A percentile compares a stretch with the other conserved stretches of the same genome.
Conservation (phyloP, 2,113 vertebrate genomes). For the Scomber scombrus region DNA sequence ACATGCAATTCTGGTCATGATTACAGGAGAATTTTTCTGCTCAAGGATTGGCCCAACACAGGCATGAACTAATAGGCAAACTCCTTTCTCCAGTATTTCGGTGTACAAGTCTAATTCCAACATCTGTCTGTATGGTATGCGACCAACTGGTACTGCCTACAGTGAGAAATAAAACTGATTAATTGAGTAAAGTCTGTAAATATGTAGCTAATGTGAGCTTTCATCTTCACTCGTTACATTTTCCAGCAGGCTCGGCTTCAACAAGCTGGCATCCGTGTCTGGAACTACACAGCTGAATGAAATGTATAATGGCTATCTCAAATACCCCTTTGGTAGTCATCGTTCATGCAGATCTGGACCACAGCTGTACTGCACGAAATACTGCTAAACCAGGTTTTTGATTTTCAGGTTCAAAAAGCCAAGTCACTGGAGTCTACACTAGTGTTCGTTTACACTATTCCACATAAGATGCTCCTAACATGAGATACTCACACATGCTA, state of each 20-base stretch:
- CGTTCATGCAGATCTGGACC: neutral
- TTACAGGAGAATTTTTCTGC: neutral
- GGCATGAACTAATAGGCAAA: neutral
- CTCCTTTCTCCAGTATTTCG: neutral
- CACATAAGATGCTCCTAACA: neutral
- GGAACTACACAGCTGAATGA: neutral
- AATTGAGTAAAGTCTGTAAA: too few relatives aligned
- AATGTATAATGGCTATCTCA: neutral
- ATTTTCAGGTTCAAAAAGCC: too few relatives aligned
- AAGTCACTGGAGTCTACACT: too few relatives aligned
- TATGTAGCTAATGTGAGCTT: too few relatives aligned
- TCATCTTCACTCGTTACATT: neutral
- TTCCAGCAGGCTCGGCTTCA: neutral
- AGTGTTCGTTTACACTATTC: too few relatives aligned
- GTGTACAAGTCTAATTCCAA: neutral
- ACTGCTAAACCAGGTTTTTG: neutral
- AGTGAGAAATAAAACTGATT: neutral
- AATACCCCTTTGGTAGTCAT: too few relatives aligned
- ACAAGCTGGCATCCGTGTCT: neutral
- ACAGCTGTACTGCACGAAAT: neutral
- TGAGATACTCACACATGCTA: neutral
- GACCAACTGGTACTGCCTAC: too few relatives aligned
- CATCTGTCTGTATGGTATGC: neutral
- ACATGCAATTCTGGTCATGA: constrained; percentile 1
- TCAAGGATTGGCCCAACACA: neutral